phyloP scores from a whole-genome alignment of 2,888 invertebrate genomes.

The Dynastes grantii region DNA sequence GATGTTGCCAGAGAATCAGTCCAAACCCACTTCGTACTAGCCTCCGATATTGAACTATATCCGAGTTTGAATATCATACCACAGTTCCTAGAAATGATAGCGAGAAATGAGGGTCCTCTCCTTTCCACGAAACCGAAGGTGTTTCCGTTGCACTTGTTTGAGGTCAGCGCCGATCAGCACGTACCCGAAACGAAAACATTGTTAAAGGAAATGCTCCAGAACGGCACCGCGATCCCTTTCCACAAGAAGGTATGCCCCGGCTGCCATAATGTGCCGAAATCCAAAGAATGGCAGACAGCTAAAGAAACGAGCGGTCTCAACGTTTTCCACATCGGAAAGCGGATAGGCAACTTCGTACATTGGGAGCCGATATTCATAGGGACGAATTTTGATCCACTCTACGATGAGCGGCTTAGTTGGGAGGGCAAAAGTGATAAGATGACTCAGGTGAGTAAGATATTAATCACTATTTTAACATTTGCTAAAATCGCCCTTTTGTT shows the following conservation, averaged over 20 bases:
- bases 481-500: too few relatives aligned
- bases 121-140: conserved; percentile 79
- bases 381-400: conserved; percentile 89
- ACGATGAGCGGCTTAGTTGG: conserved; percentile 94
- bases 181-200: conserved; percentile 85
- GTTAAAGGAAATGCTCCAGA: conserved; percentile 78
- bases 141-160: conserved; percentile 90
- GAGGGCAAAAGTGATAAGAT: conserved; percentile 97
- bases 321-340: conserved; percentile 89
- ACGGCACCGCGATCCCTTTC: conserved; percentile 89
- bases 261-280: conserved; percentile 91
- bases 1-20: conserved; percentile 91
- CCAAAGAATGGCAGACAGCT: conserved; percentile 87
- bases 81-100: conserved; percentile 89
- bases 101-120: conserved; percentile 80
- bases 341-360: conserved; percentile 83
- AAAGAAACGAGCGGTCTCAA: conserved; percentile 81
- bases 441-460: conserved; percentile 82
- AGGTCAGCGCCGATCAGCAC: conserved; percentile 80
- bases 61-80: conserved; percentile 87
- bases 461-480: not conserved
- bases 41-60: conserved; percentile 93
- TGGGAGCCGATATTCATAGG: conserved; percentile 97
- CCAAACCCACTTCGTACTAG: conserved; percentile 86
- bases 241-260: conserved; percentile 92